Base-by-base conservation (phyloP, 1,140 invertebrate species). In the Tribolium madens region DNA sequence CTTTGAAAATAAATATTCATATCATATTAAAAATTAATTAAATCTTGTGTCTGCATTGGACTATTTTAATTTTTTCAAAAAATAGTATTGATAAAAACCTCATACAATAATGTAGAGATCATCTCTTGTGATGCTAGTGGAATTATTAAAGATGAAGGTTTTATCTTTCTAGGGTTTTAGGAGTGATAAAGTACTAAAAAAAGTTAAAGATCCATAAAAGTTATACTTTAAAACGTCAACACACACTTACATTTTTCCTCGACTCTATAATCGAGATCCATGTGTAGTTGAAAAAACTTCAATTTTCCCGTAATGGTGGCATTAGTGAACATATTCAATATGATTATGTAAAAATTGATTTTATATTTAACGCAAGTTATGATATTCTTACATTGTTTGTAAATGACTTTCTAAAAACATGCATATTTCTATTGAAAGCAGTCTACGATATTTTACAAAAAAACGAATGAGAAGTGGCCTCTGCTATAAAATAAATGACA, bases 401-500 rank as follows among this genome's bases (percentile, higher is more conserved):
- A n/a, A n/a, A n/a, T n/a, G n/a, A n/a, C n/a, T n/a, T n/a, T 26
- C 21, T 26, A 5, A 26, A 26, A 26, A 26, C 3, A 26, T 26
- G 21, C 53, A 60, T 60, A 60, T 60, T 60, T 21, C 53, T 26
- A 6, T 13, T 13, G 18, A 26, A 26, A 18, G 53, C 17, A 5
- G 3, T 26, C 53, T 3, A 17, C 18, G 53, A 60, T 60, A 60
- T 60, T 60, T 60, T 9, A 70, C 68, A 70, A 48, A 42, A 70
- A 15, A 47, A 31, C 15, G 42, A 47, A 71, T 71, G 48, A 60
- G 60, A 74, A 60, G 50, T 53, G 73, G 53, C 36, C 15, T 17
- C 5, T n/a, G 36, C 73, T 6, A 74, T 74, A 74, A 74, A 74
- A 74, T 74, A 74, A 74, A 74, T 72, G 70, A 72, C 70, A 72